Percentiles rank a stretch among this genome's conserved stretches.
Conservation (phyloP, 2,888 invertebrate genomes). For the Alentia gelatinosa region DNA sequence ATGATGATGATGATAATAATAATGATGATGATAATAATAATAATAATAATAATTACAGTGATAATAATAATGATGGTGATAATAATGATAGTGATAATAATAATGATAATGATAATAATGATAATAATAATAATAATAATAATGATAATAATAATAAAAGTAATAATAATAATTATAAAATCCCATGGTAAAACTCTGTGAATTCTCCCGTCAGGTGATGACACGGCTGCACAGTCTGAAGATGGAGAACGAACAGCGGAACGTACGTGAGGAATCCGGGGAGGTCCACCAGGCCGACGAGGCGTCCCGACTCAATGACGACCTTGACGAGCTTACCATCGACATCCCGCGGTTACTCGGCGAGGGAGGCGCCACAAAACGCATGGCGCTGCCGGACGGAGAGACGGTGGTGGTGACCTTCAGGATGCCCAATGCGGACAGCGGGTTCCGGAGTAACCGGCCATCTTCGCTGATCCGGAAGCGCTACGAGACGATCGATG, state of each 20-base stretch:
- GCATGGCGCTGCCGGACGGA: conserved; percentile 41
- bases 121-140: too few relatives aligned
- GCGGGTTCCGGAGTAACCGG: neutral
- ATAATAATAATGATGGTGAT: too few relatives aligned
- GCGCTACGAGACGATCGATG: conserved; percentile 41
- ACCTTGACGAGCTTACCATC: conserved; percentile 33
- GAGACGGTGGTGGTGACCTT: conserved; percentile 42
- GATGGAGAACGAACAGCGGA: conserved; percentile 29
- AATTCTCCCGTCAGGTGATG: conserved; percentile 30
- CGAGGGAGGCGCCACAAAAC: conserved; percentile 15
- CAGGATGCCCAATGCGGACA: conserved; percentile 28
- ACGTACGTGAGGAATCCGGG: neutral
- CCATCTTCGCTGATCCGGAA: neutral
- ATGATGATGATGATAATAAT: too few relatives aligned
- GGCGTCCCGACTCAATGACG: neutral
- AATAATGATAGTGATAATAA: too few relatives aligned
- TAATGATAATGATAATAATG: too few relatives aligned
- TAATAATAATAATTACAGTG: too few relatives aligned
- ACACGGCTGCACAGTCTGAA: conserved; percentile 42
- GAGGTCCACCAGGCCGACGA: neutral
- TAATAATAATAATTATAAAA: too few relatives aligned
- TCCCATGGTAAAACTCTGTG: too few relatives aligned
- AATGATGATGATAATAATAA: too few relatives aligned
- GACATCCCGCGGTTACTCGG: conserved; percentile 34
- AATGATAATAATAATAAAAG: too few relatives aligned